Evolutionary conservation across 2,113 vertebrate genomes (phyloP), one percentile per base, ranked within the genome.

Genomic region (Neogale vison): DNA sequence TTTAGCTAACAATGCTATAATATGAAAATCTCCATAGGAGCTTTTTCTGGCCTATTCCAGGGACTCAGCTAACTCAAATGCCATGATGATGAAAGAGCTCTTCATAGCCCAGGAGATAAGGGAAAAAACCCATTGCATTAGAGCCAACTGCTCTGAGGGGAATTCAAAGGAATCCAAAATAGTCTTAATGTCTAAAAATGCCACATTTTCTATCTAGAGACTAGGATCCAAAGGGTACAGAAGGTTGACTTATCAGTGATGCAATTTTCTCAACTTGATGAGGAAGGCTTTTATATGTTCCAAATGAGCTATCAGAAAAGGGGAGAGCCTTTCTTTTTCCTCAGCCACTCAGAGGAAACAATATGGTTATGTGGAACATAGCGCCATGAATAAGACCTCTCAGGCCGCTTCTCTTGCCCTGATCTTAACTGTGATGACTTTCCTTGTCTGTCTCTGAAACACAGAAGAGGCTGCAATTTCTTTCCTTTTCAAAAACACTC

Each of bases 1-100:
- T 97, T 98, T 96, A 96, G 97, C 94, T 97, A 97, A 98, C 96
- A 97, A 96, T 97, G 85, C 72, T 79, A 20, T 61, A 90, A 93
- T 95, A 97, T 55, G 94, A 97, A 98, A 97, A 95, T 93, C 82
- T 96, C 95, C 23, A 18, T 95, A 82, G 96, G 97, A 88, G 81
- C 47, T 82, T 97, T 97, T 96, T 86, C 96, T 97, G 96, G 96
- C 97, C 96, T 96, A 24, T 88, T 97, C 90, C 59, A 86, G 92
- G 80, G 87, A 95, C 57, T 94, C 89, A 88, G 90, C 88, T 92
- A 97, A 93, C 92, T 95, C 42, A 55, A 97, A 96, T 34, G 39
- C 95, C 50, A 45, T 65, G 57, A 81, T 93, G 95, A 96, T 95
- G 90, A 96, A 95, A 96, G 90, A 83, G 36, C 52, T 95, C 96